Base-by-base conservation (phyloP, 1,140 invertebrate genomes). In the Neoseiulus cucumeris region DNA sequence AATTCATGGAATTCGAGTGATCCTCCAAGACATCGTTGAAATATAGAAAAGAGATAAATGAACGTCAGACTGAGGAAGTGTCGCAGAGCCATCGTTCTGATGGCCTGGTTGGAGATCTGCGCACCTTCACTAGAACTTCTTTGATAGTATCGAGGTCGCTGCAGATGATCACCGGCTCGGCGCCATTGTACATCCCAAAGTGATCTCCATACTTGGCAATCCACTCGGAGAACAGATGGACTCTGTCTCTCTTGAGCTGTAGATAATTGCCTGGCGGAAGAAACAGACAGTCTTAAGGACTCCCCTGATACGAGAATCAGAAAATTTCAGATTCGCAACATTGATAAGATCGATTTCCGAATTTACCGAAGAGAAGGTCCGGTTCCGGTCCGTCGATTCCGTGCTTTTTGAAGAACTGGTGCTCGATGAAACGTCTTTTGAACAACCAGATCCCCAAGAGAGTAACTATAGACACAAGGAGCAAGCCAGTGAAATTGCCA, bases 101-200 rank as follows among this genome's bases (percentile, higher is more conserved):
- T n/a, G n/a, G n/a, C n/a, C n/a, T n/a, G n/a, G n/a, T n/a, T n/a
- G n/a, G n/a, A n/a, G n/a, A n/a, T n/a, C n/a, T n/a, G n/a, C n/a
- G n/a, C n/a, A 59, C 51, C 51, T 59, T 59, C 9, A 68, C 22
- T 14, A 77, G 70, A 20, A 76, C 67, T 20, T 74, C 68, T 28
- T 73, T 72, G 17, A 78, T 64, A 17, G 75, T 28, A 39, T 76
- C 73, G 39, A 74, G 45, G 64, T 78, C 74, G 2, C 68, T 67
- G 5, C 76, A 69, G 0, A 78, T 72, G 7, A 76, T 30, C 17
- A 64, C 69, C 6, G 75, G 75, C 42, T 68, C 68, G 18, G 66
- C 66, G 6, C 76, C 76, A 12, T 70, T 64, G 64, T 70, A 77
- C 47, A 71, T 77, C 7, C 77, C 77, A 65, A 75, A 76, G n/a